Conservation (phyloP, 2,797 vertebrate genomes). For the Monodelphis domestica region DNA sequence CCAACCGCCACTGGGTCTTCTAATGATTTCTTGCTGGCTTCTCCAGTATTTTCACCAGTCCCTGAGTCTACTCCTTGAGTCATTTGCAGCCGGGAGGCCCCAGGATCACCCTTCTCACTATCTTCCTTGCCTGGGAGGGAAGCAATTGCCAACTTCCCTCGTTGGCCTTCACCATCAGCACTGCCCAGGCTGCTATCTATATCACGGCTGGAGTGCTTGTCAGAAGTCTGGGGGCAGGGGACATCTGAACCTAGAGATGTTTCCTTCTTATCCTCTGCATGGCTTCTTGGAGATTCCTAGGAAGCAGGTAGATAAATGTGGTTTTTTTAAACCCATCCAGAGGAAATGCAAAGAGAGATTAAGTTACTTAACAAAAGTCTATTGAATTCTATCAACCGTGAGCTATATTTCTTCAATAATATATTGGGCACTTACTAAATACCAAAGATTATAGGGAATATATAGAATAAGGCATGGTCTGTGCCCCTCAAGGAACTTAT, state of each 20-base stretch:
- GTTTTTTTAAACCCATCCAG: not conserved
- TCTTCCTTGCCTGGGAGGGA: not conserved
- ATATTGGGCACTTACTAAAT: not conserved
- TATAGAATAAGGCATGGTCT: not conserved
- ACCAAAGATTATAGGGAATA: not conserved
- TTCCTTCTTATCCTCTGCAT: conserved; percentile 69
- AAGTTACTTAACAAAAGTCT: not conserved
- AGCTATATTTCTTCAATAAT: not conserved
- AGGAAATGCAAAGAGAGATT: not conserved
- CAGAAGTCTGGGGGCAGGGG: conserved; percentile 49
- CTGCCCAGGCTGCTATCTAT: conserved; percentile 67
- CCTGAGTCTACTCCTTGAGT: not conserved
- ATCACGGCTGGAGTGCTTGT: conserved; percentile 27
- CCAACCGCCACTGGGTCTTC: not conserved
- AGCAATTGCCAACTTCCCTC: not conserved
- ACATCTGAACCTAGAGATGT: conserved; percentile 72
- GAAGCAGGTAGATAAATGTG: conserved; percentile 35
- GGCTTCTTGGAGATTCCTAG: conserved; percentile 86
- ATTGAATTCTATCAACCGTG: not conserved
- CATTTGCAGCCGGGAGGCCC: not conserved
- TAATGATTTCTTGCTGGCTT: not conserved
- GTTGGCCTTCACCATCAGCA: not conserved
- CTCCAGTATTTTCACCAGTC: not conserved
- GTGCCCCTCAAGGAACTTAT: not conserved
- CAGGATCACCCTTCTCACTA: conserved; percentile 31